Evolutionary conservation across 2,888 invertebrate species (phyloP), one percentile per base, ranked within the genome.

Genomic region (Biston betularia): DNA sequence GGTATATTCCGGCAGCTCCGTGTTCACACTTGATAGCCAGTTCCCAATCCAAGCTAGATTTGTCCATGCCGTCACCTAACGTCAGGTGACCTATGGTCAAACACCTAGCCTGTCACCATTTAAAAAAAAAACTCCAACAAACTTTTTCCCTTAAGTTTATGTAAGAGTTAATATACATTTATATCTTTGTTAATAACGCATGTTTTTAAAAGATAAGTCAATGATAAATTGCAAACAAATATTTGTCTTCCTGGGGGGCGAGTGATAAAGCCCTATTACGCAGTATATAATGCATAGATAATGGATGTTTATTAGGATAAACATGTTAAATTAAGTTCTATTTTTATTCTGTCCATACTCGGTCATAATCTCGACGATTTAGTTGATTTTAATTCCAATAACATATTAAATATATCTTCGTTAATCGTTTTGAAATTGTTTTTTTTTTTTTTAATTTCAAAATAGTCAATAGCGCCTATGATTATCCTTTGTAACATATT

Each of bases 151-250:
- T 24, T 24, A 24, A 24, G 24, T 44, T 12, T 44, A 12, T 1
- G 11, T 11, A 8, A 1, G n/a, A 11, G 0, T 44, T 46, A 12
- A 24, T 24, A 24, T 24, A 24, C 24, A 24, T 24, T 24, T 24
- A 24, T 24, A 24, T 24, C 24, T 24, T 24, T 14, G 8, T 46
- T 6, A 10, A 48, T 48, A 15, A 48, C 33, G 48, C n/a, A 48
- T 48, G 24, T 48, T 48, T 24, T 48, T 48, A 33, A 12, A 33
- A 49, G 49, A 49, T 49, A 34, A 49, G 42, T 55, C 49, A 12
- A 62, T 55, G 52, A 52, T 52, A 52, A 52, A 14, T 38, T 52
- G 8, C 0, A n/a, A 49, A 12, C 5, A 52, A 52, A 35, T 14
- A 50, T 50, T 50, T 35, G 34, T 33, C 12, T 52, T 52, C n/a